Percentiles rank a stretch among this genome's conserved stretches.
Evolutionary conservation across 2,113 vertebrate genomes (phyloP).

Genomic region (Tapirus terrestris): DNA sequence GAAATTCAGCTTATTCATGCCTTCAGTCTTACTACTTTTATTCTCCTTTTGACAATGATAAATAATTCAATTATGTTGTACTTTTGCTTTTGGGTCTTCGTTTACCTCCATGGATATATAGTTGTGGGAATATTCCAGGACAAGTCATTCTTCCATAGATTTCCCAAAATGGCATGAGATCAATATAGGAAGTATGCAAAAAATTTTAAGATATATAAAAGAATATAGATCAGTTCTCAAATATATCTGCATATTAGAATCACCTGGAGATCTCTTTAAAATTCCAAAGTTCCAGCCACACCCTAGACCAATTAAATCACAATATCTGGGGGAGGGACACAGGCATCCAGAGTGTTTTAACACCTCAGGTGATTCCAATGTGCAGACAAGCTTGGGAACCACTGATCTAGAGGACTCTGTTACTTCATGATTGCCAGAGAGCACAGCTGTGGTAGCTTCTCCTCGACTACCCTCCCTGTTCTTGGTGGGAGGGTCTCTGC

Average conservation of each 20-base stretch:
- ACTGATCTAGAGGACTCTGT: neutral
- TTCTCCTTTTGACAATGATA: slow-evolving; percentile 8
- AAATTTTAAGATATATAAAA: neutral
- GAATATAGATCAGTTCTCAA: neutral
- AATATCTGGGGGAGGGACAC: neutral
- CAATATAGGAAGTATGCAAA: neutral
- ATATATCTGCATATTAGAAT: neutral
- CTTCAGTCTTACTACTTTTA: neutral
- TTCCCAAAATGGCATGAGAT: neutral
- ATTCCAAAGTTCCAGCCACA: neutral
- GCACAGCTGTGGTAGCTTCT: neutral
- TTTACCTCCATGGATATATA: slow-evolving; percentile 43
- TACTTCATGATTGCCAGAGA: neutral
- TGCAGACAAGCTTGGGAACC: neutral
- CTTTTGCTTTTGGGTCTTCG: neutral
- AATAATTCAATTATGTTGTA: neutral
- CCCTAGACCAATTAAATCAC: neutral
- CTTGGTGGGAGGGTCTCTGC: neutral
- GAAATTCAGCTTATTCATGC: neutral
- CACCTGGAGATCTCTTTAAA: neutral
- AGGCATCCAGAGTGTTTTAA: neutral
- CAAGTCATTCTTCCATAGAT: neutral
- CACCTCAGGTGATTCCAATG: neutral
- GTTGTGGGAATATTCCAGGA: slow-evolving; percentile 35
- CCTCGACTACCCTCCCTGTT: neutral